These are phyloP conservation scores for Epinephelus moara DNA, from an alignment of 2,113 vertebrate genomes.

Conservation along the genomic window DNA sequence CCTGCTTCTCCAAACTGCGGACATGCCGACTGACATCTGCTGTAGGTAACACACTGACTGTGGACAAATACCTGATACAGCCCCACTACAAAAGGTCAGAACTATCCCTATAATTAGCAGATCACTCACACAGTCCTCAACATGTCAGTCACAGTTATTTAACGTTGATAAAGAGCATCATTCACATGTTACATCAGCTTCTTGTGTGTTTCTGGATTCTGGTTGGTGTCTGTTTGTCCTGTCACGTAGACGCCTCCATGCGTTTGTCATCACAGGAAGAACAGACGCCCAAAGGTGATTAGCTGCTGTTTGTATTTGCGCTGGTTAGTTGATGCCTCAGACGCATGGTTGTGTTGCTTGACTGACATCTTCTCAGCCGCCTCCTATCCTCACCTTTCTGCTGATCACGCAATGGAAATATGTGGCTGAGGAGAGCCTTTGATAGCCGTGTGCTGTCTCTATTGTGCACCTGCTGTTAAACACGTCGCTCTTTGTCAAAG, in stretches of 20 bases:
- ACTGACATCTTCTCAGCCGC: slow-evolving; percentile 22
- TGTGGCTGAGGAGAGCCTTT: neutral
- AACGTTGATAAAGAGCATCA: neutral
- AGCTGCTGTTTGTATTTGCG: neutral
- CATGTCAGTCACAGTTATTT: neutral
- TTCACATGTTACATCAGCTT: neutral
- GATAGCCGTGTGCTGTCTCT: fast-evolving
- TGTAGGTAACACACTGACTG: no score
- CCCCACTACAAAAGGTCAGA: no score
- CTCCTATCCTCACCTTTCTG: neutral
- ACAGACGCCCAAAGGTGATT: slow-evolving; percentile 73
- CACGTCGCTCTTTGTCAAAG: neutral
- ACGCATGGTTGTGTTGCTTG: slow-evolving; percentile 67
- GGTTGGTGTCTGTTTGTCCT: slow-evolving; percentile 49
- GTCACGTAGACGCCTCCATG: slow-evolving; percentile 81
- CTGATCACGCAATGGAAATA: slow-evolving; percentile 6
- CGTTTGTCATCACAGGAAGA: slow-evolving; percentile 72
- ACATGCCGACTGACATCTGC: no score
- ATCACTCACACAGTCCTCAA: neutral
- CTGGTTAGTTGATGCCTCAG: slow-evolving; percentile 46
- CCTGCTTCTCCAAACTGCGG: no score
- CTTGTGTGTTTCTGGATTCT: slow-evolving; percentile 20
- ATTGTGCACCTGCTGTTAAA: neutral
- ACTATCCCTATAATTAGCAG: no score
- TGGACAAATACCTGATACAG: no score